Conservation (phyloP, 2,888 invertebrate genomes). For the Drosophila acutilabella region DNA sequence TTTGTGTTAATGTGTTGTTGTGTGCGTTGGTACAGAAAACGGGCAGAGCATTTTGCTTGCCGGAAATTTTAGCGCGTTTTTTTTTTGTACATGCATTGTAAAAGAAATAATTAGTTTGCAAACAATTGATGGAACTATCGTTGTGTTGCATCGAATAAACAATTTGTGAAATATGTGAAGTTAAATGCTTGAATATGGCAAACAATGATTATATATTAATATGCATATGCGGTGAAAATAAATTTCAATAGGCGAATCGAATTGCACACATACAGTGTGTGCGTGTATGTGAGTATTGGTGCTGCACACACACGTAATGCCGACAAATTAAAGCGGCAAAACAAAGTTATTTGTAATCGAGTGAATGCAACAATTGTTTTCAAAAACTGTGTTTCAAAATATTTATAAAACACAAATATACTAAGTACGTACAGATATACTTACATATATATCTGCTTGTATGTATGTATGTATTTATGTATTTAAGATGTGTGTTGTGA, state of each 20-base stretch:
- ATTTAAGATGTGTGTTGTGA: slow-evolving; percentile 25
- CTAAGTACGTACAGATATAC: slow-evolving; percentile 8
- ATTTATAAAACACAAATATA: slow-evolving; percentile 39
- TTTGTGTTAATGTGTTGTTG: slow-evolving; percentile 75
- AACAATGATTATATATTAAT: slow-evolving; percentile 14
- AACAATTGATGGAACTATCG: slow-evolving; percentile 6
- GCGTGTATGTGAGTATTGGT: slow-evolving; percentile 8
- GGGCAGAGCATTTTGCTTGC: slow-evolving; percentile 58
- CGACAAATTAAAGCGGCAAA: slow-evolving; percentile 40
- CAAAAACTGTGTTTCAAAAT: slow-evolving; percentile 31
- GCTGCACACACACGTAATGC: slow-evolving; percentile 20
- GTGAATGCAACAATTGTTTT: slow-evolving; percentile 45
- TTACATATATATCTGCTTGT: slow-evolving; percentile 3
- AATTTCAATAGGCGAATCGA: slow-evolving; percentile 11
- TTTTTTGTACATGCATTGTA: slow-evolving; percentile 29
- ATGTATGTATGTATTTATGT: slow-evolving; percentile 16
- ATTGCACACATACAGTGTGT: slow-evolving; percentile 6
- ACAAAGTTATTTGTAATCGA: slow-evolving; percentile 2
- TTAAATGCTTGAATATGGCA: slow-evolving; percentile 19
- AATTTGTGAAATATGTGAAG: slow-evolving; percentile 27
- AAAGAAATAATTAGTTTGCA: slow-evolving; percentile 10
- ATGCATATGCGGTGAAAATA: slow-evolving; percentile 26
- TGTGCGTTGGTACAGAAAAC: slow-evolving; percentile 70
- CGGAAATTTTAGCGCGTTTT: slow-evolving; percentile 75
- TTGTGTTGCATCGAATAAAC: slow-evolving; percentile 11